A percentile compares a stretch with the other conserved stretches of the same genome.
Conservation (phyloP, 37 sponge, comb jelly and placozoan species). For the Beroe forskalii region DNA sequence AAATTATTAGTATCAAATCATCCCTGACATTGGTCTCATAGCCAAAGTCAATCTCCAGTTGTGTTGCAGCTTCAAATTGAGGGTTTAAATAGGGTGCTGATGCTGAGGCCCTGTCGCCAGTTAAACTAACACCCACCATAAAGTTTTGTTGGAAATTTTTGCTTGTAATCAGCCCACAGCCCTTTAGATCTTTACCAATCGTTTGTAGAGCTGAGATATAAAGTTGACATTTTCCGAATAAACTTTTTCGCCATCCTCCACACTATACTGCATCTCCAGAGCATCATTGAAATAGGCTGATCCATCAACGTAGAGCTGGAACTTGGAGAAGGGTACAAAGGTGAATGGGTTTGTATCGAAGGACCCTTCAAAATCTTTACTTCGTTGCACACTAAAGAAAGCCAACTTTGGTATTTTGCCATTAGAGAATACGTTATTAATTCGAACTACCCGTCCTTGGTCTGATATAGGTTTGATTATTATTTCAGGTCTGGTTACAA, state of each 20-base stretch:
- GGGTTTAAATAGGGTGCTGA: constrained; percentile 5
- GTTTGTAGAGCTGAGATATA: neutral
- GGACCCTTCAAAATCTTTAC: neutral
- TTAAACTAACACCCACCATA: neutral
- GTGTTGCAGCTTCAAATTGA: constrained; percentile 19
- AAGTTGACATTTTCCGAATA: neutral
- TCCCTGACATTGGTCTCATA: neutral
- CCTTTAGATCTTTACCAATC: neutral
- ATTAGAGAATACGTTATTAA: constrained; percentile 18
- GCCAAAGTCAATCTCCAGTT: neutral
- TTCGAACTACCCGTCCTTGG: neutral
- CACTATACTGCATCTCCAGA: neutral
- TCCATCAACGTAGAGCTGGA: constrained; percentile 6
- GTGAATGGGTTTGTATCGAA: neutral
- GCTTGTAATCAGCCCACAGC: neutral
- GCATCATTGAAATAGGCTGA: constrained; percentile 19
- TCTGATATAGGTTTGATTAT: constrained; percentile 35
- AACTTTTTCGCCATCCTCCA: neutral
- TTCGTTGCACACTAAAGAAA: neutral
- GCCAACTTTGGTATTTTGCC: neutral
- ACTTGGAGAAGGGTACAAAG: constrained; percentile 18
- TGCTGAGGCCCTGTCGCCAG: neutral
- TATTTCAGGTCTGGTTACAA: neutral
- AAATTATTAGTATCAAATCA: neutral
- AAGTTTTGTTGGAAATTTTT: constrained; percentile 20